Conservation (phyloP, 2,113 vertebrate species). For the Xerus inauris region DNA sequence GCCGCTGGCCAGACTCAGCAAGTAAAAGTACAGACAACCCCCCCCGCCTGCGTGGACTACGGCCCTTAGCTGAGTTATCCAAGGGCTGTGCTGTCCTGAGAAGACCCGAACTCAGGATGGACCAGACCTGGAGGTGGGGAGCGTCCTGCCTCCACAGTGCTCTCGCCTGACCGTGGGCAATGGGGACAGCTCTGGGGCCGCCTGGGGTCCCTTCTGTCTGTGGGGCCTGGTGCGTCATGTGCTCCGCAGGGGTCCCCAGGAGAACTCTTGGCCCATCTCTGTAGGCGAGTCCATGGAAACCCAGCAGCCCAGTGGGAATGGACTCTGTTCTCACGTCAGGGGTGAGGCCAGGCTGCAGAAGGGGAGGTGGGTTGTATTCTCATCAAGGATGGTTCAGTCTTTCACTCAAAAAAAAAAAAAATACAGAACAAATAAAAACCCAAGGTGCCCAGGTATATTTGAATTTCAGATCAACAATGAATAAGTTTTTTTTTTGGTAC, state of each 20-base stretch:
- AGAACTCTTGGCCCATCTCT: background rate
- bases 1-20: background rate
- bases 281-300: too few relatives aligned
- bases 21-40: background rate
- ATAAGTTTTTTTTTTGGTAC: background rate
- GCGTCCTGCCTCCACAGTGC: background rate
- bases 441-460: fast-evolving
- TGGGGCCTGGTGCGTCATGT: too few relatives aligned
- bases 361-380: too few relatives aligned
- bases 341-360: background rate
- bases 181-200: background rate
- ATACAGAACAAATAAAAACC: too few relatives aligned
- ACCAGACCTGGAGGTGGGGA: too few relatives aligned
- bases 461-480: background rate
- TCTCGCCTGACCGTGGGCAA: too few relatives aligned
- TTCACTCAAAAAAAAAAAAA: background rate
- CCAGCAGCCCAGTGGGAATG: too few relatives aligned
- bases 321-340: background rate
- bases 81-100: background rate
- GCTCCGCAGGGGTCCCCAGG: too few relatives aligned
- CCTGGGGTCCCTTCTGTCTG: too few relatives aligned
- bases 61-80: too few relatives aligned
- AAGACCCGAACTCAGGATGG: background rate
- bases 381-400: background rate
- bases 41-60: too few relatives aligned